Percentiles rank a stretch among this genome's conserved stretches.
Conservation (phyloP, 2,888 invertebrate species). For the Sepioteuthis lessoniana region DNA sequence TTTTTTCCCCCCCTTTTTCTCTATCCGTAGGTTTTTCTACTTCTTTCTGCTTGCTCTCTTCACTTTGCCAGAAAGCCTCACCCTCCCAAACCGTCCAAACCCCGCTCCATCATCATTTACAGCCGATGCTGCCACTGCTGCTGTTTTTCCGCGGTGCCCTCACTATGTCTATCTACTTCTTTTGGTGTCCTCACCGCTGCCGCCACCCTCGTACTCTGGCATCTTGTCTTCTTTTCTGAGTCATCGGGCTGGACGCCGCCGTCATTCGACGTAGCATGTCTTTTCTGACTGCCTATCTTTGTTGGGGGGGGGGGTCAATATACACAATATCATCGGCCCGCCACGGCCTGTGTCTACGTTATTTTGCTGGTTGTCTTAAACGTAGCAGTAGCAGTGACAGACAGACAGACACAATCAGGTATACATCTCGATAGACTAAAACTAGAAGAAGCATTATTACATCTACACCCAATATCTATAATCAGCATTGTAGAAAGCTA, state of each 20-base stretch:
- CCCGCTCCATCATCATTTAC: not conserved
- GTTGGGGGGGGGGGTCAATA: not conserved
- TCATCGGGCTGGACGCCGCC: slow-evolving; percentile 33
- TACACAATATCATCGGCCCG: not conserved
- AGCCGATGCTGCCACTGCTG: not conserved
- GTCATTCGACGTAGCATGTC: not conserved
- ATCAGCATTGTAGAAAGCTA: too few species aligned
- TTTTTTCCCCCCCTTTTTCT: not conserved
- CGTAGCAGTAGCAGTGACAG: too few species aligned
- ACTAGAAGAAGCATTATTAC: too few species aligned
- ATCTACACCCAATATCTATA: too few species aligned
- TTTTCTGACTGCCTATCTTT: slow-evolving; percentile 18
- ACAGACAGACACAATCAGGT: too few species aligned
- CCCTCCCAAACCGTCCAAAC: not conserved
- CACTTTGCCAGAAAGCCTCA: not conserved
- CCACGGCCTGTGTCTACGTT: not conserved
- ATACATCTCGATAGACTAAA: too few species aligned
- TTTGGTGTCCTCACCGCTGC: not conserved
- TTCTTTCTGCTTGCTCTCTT: not conserved
- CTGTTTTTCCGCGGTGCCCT: slow-evolving; percentile 11
- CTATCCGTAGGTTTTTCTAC: not conserved
- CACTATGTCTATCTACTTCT: not conserved
- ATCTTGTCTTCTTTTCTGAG: slow-evolving; percentile 33
- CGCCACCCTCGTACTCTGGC: not conserved
- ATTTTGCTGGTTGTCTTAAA: not conserved